phyloP scores from a whole-genome alignment of 2,888 invertebrate species.

The Lottia gigantea region DNA sequence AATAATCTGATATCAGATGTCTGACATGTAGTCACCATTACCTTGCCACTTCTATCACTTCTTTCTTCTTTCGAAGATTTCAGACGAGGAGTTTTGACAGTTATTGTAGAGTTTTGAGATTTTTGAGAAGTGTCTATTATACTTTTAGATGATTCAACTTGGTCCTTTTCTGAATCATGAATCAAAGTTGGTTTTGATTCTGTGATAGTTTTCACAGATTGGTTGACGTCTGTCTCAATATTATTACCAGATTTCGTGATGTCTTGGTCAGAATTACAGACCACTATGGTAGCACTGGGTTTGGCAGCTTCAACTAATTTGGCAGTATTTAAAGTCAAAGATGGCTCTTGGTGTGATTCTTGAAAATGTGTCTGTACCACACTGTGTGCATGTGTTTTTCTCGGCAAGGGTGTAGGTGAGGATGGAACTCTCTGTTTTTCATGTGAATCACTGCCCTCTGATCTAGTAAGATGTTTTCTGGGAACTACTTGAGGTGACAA shows the following conservation, averaged over 20 bases:
- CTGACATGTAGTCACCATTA: neutral
- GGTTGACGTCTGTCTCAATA: too few relatives aligned
- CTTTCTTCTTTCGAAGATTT: neutral
- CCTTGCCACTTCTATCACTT: neutral
- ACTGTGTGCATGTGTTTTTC: neutral
- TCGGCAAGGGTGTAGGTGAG: neutral
- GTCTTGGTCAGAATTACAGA: neutral
- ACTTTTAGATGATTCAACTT: too few relatives aligned
- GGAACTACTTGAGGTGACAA: neutral
- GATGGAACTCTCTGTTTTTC: neutral
- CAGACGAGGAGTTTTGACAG: neutral
- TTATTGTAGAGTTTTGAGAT: too few relatives aligned
- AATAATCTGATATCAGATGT: constrained; percentile 9
- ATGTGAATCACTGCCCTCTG: neutral
- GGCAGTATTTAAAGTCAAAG: neutral
- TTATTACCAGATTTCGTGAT: too few relatives aligned
- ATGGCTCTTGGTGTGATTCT: neutral
- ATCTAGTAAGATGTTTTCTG: neutral
- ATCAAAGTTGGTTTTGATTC: neutral
- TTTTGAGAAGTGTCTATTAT: too few relatives aligned
- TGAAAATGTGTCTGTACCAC: too few relatives aligned
- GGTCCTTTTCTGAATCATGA: neutral
- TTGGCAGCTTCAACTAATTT: neutral
- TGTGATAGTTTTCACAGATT: too few relatives aligned
- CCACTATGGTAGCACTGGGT: neutral